These are phyloP conservation scores for Characodon lateralis DNA, from an alignment of 2,797 vertebrate genomes.

Conservation along the genomic window DNA sequence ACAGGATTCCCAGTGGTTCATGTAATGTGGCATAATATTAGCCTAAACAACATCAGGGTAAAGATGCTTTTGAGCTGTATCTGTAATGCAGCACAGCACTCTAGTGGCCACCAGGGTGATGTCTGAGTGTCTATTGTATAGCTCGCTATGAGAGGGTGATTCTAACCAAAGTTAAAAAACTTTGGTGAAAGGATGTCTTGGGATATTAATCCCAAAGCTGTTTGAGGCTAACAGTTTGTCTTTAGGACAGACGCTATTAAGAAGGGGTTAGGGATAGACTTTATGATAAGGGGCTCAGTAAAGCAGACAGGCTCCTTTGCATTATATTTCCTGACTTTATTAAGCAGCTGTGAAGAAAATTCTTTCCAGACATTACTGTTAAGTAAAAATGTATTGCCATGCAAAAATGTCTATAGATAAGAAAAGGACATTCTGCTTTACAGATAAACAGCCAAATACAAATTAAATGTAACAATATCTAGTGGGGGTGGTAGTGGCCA, in stretches of 20 bases:
- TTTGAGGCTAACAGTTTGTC: not conserved
- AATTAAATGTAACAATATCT: constrained; percentile 45
- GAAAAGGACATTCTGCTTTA: constrained; percentile 29
- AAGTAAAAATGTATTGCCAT: not conserved
- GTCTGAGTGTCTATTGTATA: constrained; percentile 35
- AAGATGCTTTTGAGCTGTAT: constrained; percentile 63
- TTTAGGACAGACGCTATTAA: not conserved
- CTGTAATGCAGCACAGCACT: constrained; percentile 85
- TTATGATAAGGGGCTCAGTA: not conserved
- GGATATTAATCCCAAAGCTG: not conserved
- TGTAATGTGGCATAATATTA: constrained; percentile 36
- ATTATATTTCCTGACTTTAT: not conserved
- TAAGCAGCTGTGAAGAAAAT: not conserved
- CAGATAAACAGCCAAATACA: constrained; percentile 48
- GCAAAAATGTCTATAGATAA: not conserved
- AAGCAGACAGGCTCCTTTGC: not conserved
- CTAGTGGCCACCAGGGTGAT: constrained; percentile 83
- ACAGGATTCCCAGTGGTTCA: constrained; percentile 28
- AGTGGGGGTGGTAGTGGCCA: constrained; percentile 28
- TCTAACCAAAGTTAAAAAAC: not conserved
- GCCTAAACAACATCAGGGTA: constrained; percentile 63
- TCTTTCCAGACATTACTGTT: not conserved
- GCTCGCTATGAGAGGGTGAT: not conserved
- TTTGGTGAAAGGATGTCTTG: not conserved
- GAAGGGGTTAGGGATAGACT: not conserved